Conservation (phyloP, 2,113 vertebrate genomes). For the Leptosomus discolor region DNA sequence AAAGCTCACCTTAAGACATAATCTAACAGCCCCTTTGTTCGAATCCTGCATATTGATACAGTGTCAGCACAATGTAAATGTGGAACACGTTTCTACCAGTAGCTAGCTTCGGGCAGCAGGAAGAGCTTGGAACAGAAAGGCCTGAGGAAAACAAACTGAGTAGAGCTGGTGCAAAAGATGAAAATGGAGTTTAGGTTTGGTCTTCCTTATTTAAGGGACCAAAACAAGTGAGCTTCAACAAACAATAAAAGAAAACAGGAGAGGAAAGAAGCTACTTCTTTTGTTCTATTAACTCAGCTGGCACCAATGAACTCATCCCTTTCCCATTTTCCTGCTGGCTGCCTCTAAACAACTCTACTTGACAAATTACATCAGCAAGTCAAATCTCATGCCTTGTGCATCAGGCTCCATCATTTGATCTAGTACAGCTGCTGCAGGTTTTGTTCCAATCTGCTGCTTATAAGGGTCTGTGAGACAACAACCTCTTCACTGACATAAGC, state of each 20-base stretch:
- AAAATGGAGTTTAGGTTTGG: not conserved
- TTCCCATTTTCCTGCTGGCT: slow-evolving; percentile 23
- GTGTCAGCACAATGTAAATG: not conserved
- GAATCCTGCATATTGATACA: not conserved
- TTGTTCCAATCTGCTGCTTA: not conserved
- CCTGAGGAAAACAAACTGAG: not conserved
- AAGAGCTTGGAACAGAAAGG: not conserved
- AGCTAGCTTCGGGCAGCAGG: not conserved
- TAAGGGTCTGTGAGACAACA: not conserved
- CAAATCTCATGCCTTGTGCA: not conserved
- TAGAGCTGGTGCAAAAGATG: not conserved
- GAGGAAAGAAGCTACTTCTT: not conserved
- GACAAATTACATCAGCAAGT: not conserved
- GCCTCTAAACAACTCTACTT: not conserved
- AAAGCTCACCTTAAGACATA: not conserved
- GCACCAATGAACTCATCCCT: not conserved
- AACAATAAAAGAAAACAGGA: not conserved
- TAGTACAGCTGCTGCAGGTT: not conserved
- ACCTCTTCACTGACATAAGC: not conserved
- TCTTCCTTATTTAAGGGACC: not conserved
- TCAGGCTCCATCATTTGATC: not conserved
- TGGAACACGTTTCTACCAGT: fast-evolving
- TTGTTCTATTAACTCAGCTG: not conserved
- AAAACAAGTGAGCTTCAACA: not conserved
- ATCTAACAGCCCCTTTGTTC: not conserved